phyloP scores from a whole-genome alignment of 2,113 vertebrate species.

The Thymallus thymallus region DNA sequence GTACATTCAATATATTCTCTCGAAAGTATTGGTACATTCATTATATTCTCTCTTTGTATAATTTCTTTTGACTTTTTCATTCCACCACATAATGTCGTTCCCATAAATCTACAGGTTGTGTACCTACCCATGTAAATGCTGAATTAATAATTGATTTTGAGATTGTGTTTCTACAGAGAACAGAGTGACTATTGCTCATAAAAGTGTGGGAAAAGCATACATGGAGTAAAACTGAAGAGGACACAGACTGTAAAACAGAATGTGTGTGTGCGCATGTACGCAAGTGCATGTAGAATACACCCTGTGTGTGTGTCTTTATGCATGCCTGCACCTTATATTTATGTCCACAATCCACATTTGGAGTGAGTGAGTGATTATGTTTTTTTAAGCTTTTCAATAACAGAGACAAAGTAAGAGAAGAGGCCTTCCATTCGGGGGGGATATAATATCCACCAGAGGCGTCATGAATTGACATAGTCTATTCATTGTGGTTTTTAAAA shows the following conservation, averaged over 20 bases:
- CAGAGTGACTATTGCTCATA: neutral
- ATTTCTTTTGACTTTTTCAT: slow-evolving; percentile 18
- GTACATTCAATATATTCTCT: slow-evolving; percentile 6
- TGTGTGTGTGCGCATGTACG: neutral
- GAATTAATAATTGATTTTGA: slow-evolving; percentile 12
- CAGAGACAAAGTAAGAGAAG: slow-evolving; percentile 22
- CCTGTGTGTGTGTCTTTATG: neutral
- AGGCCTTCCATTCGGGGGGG: slow-evolving; percentile 37
- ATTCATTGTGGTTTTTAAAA: no score
- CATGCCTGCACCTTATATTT: slow-evolving; percentile 17
- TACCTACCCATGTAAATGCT: slow-evolving; percentile 22
- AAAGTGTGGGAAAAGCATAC: slow-evolving; percentile 20
- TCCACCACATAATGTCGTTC: slow-evolving; percentile 19
- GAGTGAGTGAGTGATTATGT: slow-evolving; percentile 30
- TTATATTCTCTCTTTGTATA: slow-evolving; percentile 1
- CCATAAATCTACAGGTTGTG: slow-evolving; percentile 22
- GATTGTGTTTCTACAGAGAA: slow-evolving; percentile 10
- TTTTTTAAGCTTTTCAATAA: slow-evolving; percentile 30
- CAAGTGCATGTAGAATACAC: neutral
- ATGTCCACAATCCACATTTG: neutral
- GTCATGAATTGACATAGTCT: no score
- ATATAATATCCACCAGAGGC: slow-evolving; percentile 11
- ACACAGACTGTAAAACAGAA: neutral
- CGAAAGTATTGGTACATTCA: neutral
- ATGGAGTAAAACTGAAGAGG: neutral